Conservation (phyloP, 2,113 vertebrate genomes). For the Ptilonorhynchus violaceus region DNA sequence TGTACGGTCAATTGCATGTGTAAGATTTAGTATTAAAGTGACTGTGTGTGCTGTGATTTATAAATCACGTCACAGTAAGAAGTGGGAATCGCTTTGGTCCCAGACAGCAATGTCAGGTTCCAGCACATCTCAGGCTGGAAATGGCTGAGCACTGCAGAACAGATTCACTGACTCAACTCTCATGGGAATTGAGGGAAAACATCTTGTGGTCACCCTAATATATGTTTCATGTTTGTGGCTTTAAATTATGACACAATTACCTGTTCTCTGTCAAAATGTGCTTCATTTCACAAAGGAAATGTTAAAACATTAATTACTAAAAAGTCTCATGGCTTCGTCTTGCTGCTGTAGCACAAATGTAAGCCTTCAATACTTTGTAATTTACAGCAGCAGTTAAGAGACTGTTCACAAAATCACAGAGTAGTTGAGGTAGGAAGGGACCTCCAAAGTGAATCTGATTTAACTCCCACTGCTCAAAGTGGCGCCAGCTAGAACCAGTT, state of each 20-base stretch:
- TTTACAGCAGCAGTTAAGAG: neutral
- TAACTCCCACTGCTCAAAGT: neutral
- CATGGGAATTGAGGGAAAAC: neutral
- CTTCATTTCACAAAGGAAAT: neutral
- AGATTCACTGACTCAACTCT: neutral
- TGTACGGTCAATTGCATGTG: neutral
- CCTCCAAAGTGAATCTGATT: neutral
- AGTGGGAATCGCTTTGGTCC: neutral
- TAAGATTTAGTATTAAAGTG: neutral
- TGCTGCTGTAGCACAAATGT: neutral
- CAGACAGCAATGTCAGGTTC: neutral
- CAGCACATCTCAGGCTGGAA: neutral
- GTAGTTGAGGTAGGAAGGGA: neutral
- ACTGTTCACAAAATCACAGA: neutral
- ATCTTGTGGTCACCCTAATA: neutral
- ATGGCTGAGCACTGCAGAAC: neutral
- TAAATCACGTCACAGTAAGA: neutral
- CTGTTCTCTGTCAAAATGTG: neutral
- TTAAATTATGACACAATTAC: neutral
- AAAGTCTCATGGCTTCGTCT: neutral
- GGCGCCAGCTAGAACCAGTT: neutral
- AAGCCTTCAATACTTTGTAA: neutral
- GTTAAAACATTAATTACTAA: neutral
- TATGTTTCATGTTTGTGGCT: slow-evolving; percentile 12
- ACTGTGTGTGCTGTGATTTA: neutral